Evolutionary conservation across 2,113 vertebrate genomes (phyloP).

Genomic region (Silurus meridionalis): DNA sequence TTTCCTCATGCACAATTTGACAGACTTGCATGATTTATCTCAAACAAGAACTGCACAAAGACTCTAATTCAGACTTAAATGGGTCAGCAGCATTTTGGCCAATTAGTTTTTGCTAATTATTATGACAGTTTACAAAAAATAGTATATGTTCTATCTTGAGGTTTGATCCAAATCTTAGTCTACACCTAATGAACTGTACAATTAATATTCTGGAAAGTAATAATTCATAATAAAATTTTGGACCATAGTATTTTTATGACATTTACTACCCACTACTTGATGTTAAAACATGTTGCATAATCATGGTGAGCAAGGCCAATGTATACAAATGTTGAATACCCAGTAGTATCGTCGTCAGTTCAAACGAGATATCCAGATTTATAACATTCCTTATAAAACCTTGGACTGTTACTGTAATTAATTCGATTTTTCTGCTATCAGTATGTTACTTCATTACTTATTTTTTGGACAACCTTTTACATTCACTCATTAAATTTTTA

Average conservation of each 20-base stretch:
- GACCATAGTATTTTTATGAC: conserved; percentile 3
- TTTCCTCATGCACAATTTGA: background rate
- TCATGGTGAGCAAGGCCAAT: no score
- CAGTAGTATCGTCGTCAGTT: no score
- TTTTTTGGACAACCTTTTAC: no score
- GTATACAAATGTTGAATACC: no score
- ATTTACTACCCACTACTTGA: background rate
- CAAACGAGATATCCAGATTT: no score
- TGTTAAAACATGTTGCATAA: no score
- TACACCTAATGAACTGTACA: conserved; percentile 14
- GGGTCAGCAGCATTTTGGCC: background rate
- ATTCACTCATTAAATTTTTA: no score
- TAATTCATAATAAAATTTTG: background rate
- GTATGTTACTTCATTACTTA: no score
- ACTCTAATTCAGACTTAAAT: conserved; percentile 24
- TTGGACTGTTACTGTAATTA: no score
- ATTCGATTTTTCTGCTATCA: no score
- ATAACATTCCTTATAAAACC: no score
- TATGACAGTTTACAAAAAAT: conserved; percentile 3
- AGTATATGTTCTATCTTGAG: background rate
- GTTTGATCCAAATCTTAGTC: background rate
- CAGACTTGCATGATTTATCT: background rate
- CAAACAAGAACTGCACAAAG: conserved; percentile 12
- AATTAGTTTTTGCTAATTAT: conserved; percentile 20
- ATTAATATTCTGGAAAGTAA: background rate